Evolutionary conservation across 2,797 vertebrate species (phyloP), one percentile per base, ranked within the genome.

Genomic region (Arnoldichthys spilopterus): DNA sequence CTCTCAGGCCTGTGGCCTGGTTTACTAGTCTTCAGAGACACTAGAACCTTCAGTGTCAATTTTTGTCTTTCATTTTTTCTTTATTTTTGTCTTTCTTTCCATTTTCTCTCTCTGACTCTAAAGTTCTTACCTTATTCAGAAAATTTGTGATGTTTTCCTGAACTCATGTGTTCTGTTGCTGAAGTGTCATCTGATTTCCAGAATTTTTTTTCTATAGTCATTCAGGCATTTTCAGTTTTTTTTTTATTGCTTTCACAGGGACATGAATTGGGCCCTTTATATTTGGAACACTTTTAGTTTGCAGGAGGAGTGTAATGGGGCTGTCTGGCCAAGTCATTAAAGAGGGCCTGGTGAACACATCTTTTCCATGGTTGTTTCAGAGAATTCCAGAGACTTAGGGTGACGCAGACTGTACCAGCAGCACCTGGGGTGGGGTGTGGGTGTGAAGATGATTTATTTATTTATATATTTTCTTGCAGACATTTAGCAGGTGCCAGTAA

Each of bases 261-360:
- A 32, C 47, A 22, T 56, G 37, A 78, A 32, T 78, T 32, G 26
- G 15, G 49, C 24, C 63, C 37, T 47, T 72, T 72, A 72, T 72
- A 64, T 72, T 18, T 64, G 59, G 76, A 78, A 22, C 45, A 56
- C 69, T 78, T 64, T 64, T 43, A 45, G 30, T 1, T 0, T 66
- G 59, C 34, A 62, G 12, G 8, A 49, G 47, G n/a, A 62, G 53
- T 63, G 43, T 37, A 58, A 45, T 53, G 28, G 28, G 47, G 79
- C 45, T 74, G 68, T 87, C 87, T 74, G 85, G 86, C 82, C 67
- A 72, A 87, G 77, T 86, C 80, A 86, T 90, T 81, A 87, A 75
- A 77, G 54, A n/a, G 72, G 28, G 76, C 43, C 74, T 18, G 71
- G 56, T 59, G 43, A 78, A 51, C 26, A 32, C 16, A 54, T 49